Percentiles rank a stretch among this genome's conserved stretches.
phyloP scores from a whole-genome alignment of 2,797 vertebrate species.

The Falco berigora region DNA sequence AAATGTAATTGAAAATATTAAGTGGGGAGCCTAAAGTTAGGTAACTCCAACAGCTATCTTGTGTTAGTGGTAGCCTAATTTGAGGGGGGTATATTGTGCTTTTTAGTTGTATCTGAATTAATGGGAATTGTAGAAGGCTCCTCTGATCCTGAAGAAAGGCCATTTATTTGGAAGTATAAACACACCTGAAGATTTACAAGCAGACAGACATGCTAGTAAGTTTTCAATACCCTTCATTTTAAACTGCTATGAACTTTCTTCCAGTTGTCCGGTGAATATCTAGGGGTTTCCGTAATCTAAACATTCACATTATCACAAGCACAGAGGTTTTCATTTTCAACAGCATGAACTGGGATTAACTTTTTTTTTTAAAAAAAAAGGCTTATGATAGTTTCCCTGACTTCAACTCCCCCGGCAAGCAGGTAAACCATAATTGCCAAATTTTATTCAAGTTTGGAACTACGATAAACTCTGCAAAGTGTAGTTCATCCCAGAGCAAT shows the following conservation, averaged over 20 bases:
- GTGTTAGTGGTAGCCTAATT: neutral
- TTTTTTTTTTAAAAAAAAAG: neutral
- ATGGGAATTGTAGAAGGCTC: neutral
- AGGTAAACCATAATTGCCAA: neutral
- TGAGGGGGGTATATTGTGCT: neutral
- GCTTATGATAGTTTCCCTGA: neutral
- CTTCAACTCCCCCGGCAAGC: neutral
- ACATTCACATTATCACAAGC: neutral
- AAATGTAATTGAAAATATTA: neutral
- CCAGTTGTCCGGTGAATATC: neutral
- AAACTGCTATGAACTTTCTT: neutral
- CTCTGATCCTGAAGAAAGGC: neutral
- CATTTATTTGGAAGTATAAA: neutral
- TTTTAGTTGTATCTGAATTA: neutral
- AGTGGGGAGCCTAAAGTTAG: neutral
- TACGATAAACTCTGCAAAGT: neutral
- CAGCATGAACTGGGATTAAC: neutral
- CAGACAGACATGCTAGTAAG: accelerated
- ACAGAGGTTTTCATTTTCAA: neutral
- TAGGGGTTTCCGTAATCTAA: neutral
- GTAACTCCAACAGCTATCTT: neutral
- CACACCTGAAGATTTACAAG: neutral
- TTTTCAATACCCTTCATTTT: neutral
- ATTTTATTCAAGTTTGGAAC: neutral
- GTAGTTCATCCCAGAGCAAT: neutral